phyloP scores from a whole-genome alignment of 2,797 vertebrate genomes.

The Cryptoblepharus egeriae region DNA sequence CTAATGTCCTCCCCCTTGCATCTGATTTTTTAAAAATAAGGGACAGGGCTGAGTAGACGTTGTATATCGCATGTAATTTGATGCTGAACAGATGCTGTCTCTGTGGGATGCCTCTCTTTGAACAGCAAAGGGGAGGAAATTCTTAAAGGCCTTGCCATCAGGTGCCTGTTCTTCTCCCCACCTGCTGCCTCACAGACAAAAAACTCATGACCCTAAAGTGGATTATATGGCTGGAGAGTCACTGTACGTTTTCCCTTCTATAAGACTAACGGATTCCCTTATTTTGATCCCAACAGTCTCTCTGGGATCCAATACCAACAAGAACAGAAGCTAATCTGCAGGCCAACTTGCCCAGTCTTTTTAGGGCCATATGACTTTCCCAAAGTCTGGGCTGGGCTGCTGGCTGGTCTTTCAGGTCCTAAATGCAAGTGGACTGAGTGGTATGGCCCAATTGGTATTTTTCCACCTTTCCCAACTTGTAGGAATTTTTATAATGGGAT shows the following conservation, averaged over 20 bases:
- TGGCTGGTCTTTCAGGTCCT: neutral
- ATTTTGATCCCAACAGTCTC: conserved; percentile 4
- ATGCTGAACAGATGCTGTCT: neutral
- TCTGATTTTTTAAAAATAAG: too few species aligned
- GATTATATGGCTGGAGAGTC: too few species aligned
- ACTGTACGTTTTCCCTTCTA: neutral
- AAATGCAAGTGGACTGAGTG: neutral
- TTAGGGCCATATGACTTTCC: too few species aligned
- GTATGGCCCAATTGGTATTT: neutral
- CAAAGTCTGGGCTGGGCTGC: too few species aligned
- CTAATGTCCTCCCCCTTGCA: too few species aligned
- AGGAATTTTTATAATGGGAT: too few species aligned
- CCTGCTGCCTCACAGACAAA: neutral
- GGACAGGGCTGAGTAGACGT: too few species aligned
- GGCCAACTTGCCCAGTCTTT: neutral
- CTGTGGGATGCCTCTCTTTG: neutral
- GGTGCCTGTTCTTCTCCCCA: neutral
- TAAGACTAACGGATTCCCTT: neutral
- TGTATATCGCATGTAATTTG: neutral
- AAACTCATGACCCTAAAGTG: neutral
- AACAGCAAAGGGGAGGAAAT: neutral
- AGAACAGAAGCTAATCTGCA: neutral
- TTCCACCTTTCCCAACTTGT: neutral
- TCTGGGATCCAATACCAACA: neutral
- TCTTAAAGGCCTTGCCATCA: neutral